Evolutionary conservation across 2,797 vertebrate genomes (phyloP).

Genomic region (Botia almorhae): DNA sequence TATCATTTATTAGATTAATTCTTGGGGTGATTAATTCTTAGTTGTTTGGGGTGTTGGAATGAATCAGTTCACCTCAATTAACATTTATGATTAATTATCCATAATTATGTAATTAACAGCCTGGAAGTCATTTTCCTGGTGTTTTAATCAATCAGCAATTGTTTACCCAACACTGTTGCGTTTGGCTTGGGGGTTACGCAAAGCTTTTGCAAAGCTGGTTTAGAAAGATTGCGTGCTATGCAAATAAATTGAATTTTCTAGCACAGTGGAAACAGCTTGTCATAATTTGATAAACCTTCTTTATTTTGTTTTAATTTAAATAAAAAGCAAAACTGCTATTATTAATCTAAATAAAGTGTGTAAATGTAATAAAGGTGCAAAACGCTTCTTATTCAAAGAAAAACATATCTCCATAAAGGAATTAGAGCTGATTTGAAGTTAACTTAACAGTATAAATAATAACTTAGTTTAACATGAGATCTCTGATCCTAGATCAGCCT

Average conservation of each 20-base stretch:
- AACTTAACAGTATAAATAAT: not conserved
- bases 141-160: not conserved
- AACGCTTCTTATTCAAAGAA: not conserved
- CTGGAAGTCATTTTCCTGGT: not conserved
- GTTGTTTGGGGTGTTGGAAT: not conserved
- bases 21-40: no score
- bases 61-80: constrained; percentile 5
- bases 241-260: not conserved
- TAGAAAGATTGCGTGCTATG: not conserved
- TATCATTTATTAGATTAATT: not conserved
- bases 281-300: not conserved
- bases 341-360: not conserved
- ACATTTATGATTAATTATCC: not conserved
- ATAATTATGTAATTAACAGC: constrained; percentile 1
- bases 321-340: not conserved
- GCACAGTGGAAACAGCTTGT: not conserved
- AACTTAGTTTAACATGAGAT: not conserved
- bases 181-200: not conserved
- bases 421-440: not conserved
- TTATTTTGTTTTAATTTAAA: not conserved
- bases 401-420: not conserved
- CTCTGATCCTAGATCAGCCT: constrained; percentile 16
- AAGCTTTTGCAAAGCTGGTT: not conserved
- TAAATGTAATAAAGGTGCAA: not conserved
- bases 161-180: constrained; percentile 3